Conservation (phyloP, 2,888 invertebrate species). For the Caenorhabditis macrosperma region DNA sequence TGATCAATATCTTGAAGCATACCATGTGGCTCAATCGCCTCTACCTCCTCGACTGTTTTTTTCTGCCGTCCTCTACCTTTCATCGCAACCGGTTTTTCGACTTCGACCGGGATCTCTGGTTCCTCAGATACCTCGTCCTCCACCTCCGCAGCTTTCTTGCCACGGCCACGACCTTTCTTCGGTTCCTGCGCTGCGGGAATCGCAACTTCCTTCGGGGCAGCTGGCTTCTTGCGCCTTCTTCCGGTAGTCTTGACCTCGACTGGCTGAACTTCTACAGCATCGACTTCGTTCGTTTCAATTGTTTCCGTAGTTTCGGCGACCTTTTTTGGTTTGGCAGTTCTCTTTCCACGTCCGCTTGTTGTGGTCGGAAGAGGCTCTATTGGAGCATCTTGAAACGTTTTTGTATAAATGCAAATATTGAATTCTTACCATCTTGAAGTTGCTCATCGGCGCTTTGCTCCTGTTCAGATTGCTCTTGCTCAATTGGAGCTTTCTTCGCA, state of each 20-base stretch:
- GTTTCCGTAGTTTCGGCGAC: background rate
- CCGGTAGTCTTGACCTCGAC: background rate
- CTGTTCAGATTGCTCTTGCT: background rate
- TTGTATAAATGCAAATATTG: background rate
- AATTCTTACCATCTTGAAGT: background rate
- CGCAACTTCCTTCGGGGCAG: background rate
- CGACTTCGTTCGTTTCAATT: background rate
- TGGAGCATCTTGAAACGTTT: background rate
- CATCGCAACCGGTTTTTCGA: background rate
- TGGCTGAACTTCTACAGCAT: background rate
- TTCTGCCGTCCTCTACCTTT: slow-evolving; percentile 1
- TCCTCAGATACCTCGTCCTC: background rate
- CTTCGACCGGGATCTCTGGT: background rate
- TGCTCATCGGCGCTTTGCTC: background rate
- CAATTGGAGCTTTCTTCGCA: slow-evolving; percentile 1
- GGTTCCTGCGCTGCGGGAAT: background rate
- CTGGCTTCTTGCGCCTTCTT: no score
- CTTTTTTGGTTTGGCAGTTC: background rate
- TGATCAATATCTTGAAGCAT: background rate
- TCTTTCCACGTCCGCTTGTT: background rate
- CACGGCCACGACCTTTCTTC: background rate
- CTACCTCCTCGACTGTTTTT: background rate
- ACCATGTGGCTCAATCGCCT: background rate
- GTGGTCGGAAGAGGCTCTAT: background rate
- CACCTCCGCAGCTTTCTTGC: background rate